phyloP scores from a whole-genome alignment of 2,888 invertebrate genomes.

The Dasysyrphus albostriatus region DNA sequence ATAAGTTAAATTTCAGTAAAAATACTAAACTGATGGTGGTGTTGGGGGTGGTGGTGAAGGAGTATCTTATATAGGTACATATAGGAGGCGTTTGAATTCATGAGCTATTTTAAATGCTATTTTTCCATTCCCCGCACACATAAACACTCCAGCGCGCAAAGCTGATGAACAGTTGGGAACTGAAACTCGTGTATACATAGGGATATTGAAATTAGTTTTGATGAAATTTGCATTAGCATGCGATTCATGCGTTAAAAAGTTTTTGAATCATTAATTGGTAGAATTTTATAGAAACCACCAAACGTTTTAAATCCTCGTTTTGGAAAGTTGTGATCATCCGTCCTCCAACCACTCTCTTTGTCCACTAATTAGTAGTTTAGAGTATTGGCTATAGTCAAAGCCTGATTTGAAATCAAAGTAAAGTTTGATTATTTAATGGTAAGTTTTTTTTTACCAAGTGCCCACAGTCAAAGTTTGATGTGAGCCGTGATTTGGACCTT shows the following conservation, averaged over 20 bases:
- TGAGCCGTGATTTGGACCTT: not conserved
- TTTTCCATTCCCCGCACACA: not conserved
- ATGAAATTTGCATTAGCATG: conserved; percentile 73
- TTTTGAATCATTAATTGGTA: conserved; percentile 72
- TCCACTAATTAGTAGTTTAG: conserved; percentile 31
- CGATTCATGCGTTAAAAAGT: conserved; percentile 73
- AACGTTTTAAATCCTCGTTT: conserved; percentile 28
- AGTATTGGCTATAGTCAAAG: not conserved
- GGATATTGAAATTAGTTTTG: conserved; percentile 65
- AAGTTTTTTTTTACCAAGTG: not conserved
- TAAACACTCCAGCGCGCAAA: too few species aligned
- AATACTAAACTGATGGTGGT: conserved; percentile 14
- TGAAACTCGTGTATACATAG: not conserved
- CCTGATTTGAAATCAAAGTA: not conserved
- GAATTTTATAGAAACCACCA: conserved; percentile 54
- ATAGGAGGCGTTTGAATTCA: not conserved
- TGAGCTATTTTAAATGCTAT: not conserved
- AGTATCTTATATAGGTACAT: not conserved
- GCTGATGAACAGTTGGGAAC: not conserved
- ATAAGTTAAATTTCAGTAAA: conserved; percentile 53
- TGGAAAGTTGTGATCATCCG: not conserved
- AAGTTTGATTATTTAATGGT: not conserved
- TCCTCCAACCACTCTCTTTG: too few species aligned
- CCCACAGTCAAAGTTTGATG: too few species aligned
- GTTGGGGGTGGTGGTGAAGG: not conserved